These are phyloP conservation scores for Heliconius melpomene DNA, from an alignment of 1,140 invertebrate genomes.

Conservation along the genomic window DNA sequence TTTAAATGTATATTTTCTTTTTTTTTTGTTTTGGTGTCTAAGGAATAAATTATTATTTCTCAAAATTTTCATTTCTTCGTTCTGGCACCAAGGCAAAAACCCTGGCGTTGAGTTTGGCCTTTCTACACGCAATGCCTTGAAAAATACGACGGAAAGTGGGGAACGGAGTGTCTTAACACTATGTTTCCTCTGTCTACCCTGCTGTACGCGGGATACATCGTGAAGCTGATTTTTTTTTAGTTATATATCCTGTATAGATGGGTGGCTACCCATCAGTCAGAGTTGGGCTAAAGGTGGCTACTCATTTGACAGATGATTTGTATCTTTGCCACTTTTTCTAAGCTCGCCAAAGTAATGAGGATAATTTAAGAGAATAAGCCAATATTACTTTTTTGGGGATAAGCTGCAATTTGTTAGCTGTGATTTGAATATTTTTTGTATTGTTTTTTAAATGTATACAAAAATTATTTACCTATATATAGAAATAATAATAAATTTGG, in stretches of 20 bases:
- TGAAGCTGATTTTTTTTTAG: too few relatives aligned
- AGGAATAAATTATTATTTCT: too few relatives aligned
- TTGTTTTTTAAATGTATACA: neutral
- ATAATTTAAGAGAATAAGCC: neutral
- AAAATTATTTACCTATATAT: neutral
- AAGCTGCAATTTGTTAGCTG: neutral
- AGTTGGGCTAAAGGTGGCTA: conserved; percentile 37
- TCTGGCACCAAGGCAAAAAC: too few relatives aligned
- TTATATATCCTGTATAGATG: conserved; percentile 45
- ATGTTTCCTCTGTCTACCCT: too few relatives aligned
- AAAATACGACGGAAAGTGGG: too few relatives aligned
- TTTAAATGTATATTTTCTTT: too few relatives aligned
- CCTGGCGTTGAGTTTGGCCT: too few relatives aligned
- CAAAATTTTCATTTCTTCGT: too few relatives aligned
- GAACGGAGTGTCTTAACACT: too few relatives aligned
- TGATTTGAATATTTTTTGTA: neutral
- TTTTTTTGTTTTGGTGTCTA: too few relatives aligned
- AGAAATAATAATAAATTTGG: neutral
- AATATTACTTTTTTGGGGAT: neutral
- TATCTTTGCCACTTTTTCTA: conserved; percentile 19
- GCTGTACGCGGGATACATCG: too few relatives aligned
- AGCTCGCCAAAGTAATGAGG: conserved; percentile 9
- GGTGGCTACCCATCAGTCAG: conserved; percentile 38
- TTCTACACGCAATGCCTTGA: too few relatives aligned
- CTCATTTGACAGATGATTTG: conserved; percentile 51